Conservation (phyloP, 2,797 vertebrate genomes). For the Nothura maculosa region DNA sequence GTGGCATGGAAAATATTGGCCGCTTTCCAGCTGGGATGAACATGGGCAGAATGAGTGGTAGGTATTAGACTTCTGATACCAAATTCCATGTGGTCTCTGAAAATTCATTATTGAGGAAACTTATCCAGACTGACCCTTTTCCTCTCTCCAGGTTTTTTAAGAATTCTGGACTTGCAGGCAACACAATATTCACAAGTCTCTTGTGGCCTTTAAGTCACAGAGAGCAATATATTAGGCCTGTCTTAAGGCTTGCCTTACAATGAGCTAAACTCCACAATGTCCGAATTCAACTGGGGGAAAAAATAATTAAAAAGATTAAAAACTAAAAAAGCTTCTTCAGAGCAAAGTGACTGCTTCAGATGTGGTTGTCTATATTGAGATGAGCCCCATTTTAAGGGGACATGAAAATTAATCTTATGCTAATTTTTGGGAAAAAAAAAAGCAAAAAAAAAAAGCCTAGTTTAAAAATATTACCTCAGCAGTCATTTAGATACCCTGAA, state of each 20-base stretch:
- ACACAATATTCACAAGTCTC: rapidly evolving
- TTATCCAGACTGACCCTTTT: neutral
- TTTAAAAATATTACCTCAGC: neutral
- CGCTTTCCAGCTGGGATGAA: slow-evolving; percentile 94
- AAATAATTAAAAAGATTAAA: neutral
- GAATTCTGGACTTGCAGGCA: neutral
- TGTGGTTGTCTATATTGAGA: neutral
- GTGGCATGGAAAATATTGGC: slow-evolving; percentile 90
- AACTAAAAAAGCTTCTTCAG: neutral
- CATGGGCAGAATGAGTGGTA: slow-evolving; percentile 93
- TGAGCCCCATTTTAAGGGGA: neutral
- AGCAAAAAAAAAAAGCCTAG: too few species aligned
- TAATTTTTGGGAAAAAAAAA: neutral
- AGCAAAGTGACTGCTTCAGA: neutral
- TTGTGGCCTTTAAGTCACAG: neutral
- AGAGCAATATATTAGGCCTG: rapidly evolving
- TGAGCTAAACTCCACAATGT: neutral
- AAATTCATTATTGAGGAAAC: neutral
- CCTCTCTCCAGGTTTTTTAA: neutral
- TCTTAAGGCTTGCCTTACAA: neutral
- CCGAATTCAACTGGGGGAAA: neutral
- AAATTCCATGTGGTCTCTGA: neutral
- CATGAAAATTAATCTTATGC: rapidly evolving
- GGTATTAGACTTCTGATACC: rapidly evolving
- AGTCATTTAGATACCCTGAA: neutral